phyloP scores from a whole-genome alignment of 2,797 vertebrate genomes.

The Nothura maculosa region DNA sequence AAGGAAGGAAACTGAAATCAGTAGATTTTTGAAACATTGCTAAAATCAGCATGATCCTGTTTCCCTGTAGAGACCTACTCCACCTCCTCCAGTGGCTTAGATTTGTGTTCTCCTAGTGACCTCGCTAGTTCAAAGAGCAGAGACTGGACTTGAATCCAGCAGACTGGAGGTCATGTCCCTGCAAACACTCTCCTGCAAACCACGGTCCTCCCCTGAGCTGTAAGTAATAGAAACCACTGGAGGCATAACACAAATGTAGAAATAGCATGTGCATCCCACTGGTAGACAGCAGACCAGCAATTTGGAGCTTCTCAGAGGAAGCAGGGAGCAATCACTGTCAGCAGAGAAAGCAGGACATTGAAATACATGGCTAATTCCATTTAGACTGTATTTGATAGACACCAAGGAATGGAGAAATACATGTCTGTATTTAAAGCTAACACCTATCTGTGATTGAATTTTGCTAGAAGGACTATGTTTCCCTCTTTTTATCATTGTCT shows the following conservation, averaged over 20 bases:
- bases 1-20: background rate
- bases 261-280: background rate
- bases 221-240: background rate
- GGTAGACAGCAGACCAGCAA: conserved; percentile 20
- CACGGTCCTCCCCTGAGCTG: fast-evolving
- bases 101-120: background rate
- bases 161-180: background rate
- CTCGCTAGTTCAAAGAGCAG: background rate
- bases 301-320: conserved; percentile 3
- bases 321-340: background rate
- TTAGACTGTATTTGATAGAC: background rate
- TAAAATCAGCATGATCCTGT: background rate
- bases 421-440: background rate
- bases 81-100: background rate
- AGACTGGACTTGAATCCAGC: background rate
- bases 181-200: background rate
- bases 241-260: background rate
- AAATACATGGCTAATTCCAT: background rate
- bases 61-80: conserved; percentile 39
- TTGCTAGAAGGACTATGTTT: background rate
- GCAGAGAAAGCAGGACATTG: background rate
- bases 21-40: background rate
- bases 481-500: background rate
- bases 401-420: background rate
- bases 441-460: background rate